Base-by-base conservation (phyloP, 2,113 vertebrate species). In the Pachycephala philippinensis region DNA sequence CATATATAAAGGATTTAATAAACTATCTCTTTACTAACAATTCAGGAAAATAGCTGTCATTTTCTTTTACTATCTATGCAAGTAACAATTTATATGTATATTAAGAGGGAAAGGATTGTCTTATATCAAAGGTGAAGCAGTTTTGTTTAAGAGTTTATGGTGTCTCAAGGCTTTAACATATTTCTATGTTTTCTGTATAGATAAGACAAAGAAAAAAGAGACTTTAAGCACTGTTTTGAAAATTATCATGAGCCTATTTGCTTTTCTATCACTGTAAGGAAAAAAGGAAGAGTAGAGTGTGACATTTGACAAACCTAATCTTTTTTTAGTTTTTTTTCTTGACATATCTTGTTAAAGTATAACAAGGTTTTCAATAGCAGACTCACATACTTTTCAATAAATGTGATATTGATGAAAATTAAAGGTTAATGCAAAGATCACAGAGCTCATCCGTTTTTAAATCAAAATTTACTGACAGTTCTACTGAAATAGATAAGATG, bases 401-500 rank as follows among this genome's bases (percentile, higher is more conserved):
- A 87, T 68, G 80, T 91, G 80, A 91, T 95, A 97, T 93, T 96
- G 95, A 95, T 86, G 75, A 96, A 96, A 97, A 98, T 91, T 93
- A 96, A 97, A 84, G n/a, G 50, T 71, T 74, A 96, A 86, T 37
- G 42, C 4, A 22, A 96, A 95, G 87, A 92, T 33, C 57, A 74
- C 24, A 57, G 95, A 97, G 82, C 80, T 96, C 96, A 96, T 96
- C 89, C 24, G 44, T 81, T 97, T 98, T 95, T 54, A 97, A 98
- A 97, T 97, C 71, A 97, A 96, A 97, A 96, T 93, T 93, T 94
- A 87, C 81, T 60, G 64, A 66, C 52, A 56, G 50, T 69, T 53
- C 19, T 70, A 79, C 33, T 52, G 88, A 98, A 96, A 98, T 95
- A 95, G 87, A 98, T 96, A 97, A 96, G 92, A 97, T 96, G 94